Conservation (phyloP, 2,113 vertebrate genomes). For the Pedetes capensis region DNA sequence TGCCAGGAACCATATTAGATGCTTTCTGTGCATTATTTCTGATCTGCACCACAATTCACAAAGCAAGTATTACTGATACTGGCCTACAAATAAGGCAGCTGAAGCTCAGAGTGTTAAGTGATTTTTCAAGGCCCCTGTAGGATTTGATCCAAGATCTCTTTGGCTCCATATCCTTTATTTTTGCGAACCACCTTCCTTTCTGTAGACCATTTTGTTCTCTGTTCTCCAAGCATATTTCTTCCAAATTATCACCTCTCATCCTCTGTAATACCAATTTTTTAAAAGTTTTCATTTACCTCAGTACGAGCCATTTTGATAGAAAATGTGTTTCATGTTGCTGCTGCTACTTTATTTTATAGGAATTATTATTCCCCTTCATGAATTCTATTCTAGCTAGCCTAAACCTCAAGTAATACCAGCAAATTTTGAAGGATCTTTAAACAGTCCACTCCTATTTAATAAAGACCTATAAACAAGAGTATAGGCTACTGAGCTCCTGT, state of each 20-base stretch:
- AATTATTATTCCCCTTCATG: slow-evolving; percentile 4
- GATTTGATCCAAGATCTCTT: not conserved
- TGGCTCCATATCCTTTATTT: not conserved
- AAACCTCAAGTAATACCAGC: not conserved
- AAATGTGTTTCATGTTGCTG: slow-evolving; percentile 13
- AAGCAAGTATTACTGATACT: not conserved
- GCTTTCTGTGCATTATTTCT: not conserved
- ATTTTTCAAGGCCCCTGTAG: not conserved
- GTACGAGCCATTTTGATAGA: not conserved
- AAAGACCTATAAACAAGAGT: not conserved
- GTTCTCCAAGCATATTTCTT: not conserved
- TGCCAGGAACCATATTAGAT: not conserved
- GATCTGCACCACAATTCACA: not conserved
- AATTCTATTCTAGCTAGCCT: not conserved
- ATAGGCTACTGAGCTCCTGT: not conserved
- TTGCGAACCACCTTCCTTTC: not conserved
- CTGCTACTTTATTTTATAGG: slow-evolving; percentile 11
- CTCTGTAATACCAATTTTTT: slow-evolving; percentile 20
- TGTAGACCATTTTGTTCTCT: not conserved
- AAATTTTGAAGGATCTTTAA: slow-evolving; percentile 18
- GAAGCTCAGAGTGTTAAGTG: not conserved
- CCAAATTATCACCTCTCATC: not conserved
- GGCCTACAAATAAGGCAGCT: not conserved
- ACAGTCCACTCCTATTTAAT: not conserved
- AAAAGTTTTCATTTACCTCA: slow-evolving; percentile 28